Conservation (phyloP, 2,797 vertebrate species). For the Dromococcyx pavoninus region DNA sequence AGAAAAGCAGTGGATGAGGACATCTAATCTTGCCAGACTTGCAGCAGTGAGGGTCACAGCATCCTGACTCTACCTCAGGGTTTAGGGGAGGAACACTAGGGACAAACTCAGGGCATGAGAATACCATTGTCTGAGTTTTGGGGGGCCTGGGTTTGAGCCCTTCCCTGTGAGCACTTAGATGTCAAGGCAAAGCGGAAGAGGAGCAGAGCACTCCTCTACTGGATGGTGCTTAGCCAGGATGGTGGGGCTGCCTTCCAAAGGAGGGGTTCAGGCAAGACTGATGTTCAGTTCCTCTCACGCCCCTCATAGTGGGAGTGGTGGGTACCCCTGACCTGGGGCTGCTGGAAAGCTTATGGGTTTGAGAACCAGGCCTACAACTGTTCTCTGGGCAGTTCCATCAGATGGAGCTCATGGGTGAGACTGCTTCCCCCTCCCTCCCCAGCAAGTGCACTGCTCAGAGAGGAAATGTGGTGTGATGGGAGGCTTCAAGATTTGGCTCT, state of each 20-base stretch:
- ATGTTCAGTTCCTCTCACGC: not conserved
- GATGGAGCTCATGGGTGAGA: not conserved
- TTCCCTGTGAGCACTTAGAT: rapidly evolving
- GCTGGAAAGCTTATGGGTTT: not conserved
- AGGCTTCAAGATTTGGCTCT: not conserved
- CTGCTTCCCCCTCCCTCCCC: not conserved
- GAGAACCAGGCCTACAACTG: not conserved
- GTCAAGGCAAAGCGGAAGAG: not conserved
- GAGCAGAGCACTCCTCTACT: not conserved
- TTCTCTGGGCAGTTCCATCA: not conserved
- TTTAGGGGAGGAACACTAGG: rapidly evolving
- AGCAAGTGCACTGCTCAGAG: rapidly evolving
- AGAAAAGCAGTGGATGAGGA: not conserved
- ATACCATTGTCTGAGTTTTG: rapidly evolving
- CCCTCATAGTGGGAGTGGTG: not conserved
- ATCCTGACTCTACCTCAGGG: not conserved
- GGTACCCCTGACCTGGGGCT: not conserved
- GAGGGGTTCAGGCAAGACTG: not conserved
- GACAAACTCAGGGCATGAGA: not conserved
- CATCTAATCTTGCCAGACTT: not conserved
- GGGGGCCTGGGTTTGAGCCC: not conserved
- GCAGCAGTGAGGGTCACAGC: not conserved
- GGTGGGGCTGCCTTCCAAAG: not conserved
- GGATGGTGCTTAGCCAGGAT: not conserved
- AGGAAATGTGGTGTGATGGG: rapidly evolving